Percentiles rank a stretch among this genome's conserved stretches.
phyloP scores from a whole-genome alignment of 2,888 invertebrate species.

The Tortricodes alternella region DNA sequence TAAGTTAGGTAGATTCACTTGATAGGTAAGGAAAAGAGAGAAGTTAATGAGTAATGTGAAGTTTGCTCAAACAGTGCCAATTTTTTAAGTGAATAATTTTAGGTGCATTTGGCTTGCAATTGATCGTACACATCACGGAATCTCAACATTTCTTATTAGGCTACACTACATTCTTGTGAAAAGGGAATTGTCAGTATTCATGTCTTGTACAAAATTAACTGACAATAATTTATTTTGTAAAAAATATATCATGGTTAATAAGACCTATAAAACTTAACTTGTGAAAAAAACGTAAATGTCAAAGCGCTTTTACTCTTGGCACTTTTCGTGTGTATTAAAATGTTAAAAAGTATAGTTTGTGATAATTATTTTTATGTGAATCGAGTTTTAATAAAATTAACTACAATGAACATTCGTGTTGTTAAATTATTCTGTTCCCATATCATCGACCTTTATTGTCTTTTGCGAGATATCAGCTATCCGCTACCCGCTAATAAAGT shows the following conservation, averaged over 20 bases:
- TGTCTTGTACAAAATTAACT: conserved; percentile 28
- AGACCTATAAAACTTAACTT: background rate
- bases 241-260: conserved; percentile 16
- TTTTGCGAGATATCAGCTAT: background rate
- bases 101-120: background rate
- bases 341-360: conserved; percentile 24
- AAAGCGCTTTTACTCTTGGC: conserved; percentile 9
- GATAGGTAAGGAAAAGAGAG: conserved; percentile 21
- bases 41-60: conserved; percentile 16
- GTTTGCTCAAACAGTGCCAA: conserved; percentile 55
- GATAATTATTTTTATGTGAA: conserved; percentile 29
- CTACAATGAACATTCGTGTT: background rate
- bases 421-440: background rate
- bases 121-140: background rate
- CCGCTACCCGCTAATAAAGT: background rate
- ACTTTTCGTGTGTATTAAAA: conserved; percentile 8
- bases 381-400: conserved; percentile 20
- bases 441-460: background rate
- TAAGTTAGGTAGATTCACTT: conserved; percentile 11
- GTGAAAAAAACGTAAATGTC: background rate
- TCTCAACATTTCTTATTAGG: background rate
- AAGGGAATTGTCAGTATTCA: conserved; percentile 26
- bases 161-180: background rate
- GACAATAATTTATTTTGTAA: conserved; percentile 34
- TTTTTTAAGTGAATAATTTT: conserved; percentile 34